These are phyloP conservation scores for Sylvilagus bachmani DNA, from an alignment of 2,113 vertebrate species.

Conservation along the genomic window DNA sequence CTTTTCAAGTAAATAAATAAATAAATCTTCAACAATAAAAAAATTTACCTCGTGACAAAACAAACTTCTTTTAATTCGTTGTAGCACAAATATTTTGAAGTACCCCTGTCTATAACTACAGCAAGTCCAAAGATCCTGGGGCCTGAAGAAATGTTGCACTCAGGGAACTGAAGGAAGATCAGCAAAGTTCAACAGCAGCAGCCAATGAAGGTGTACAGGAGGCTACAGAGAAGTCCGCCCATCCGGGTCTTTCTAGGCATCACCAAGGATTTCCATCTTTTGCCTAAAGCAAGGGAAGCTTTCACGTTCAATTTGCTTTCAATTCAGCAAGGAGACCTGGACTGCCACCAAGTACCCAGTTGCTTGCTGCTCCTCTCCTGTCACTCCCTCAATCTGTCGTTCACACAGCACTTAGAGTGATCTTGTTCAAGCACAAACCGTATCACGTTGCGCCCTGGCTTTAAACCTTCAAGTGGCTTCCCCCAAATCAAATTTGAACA, in stretches of 20 bases:
- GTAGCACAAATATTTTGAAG: too few relatives aligned
- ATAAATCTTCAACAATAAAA: too few relatives aligned
- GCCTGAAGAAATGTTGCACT: slow-evolving; percentile 2
- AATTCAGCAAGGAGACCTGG: not conserved
- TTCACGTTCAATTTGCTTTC: slow-evolving; percentile 34
- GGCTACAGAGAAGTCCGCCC: not conserved
- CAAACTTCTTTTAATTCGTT: too few relatives aligned
- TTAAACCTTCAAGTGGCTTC: not conserved
- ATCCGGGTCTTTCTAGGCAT: not conserved
- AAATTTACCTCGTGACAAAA: too few relatives aligned
- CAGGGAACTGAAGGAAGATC: not conserved
- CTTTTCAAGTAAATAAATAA: too few relatives aligned
- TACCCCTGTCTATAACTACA: not conserved
- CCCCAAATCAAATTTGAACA: slow-evolving; percentile 14
- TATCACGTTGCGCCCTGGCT: not conserved
- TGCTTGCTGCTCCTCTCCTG: not conserved
- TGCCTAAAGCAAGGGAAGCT: not conserved
- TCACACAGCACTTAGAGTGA: not conserved
- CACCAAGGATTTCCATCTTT: slow-evolving; percentile 28
- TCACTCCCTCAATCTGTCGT: not conserved
- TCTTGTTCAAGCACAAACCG: slow-evolving; percentile 29
- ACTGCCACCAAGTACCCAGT: not conserved
- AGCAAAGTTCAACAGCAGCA: not conserved
- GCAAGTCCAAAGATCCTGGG: slow-evolving; percentile 15
- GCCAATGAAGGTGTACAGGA: not conserved